Evolutionary conservation across 2,113 vertebrate species (phyloP), one percentile per base, ranked within the genome.

Genomic region (Okapia johnstoni): DNA sequence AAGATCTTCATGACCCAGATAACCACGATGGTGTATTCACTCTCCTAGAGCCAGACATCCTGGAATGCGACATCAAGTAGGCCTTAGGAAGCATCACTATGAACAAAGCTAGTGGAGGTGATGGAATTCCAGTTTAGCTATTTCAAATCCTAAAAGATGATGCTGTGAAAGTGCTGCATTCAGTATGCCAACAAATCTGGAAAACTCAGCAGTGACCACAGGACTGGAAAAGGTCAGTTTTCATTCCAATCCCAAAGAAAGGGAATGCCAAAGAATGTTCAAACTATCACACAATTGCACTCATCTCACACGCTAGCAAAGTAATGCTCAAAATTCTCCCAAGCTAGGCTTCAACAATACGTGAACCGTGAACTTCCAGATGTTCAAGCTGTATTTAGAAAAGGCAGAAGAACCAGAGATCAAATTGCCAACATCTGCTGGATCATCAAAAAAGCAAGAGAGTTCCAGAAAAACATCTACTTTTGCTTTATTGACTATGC

Each of bases 41-140:
- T 70, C 63, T 36, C 63, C 63, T 70, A 36, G 63, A 70, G n/a
- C 9, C n/a, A 36, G n/a, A n/a, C 63, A 36, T 70, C 63, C 63
- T 36, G n/a, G n/a, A 36, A 36, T 70, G 63, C 21, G 10, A 70
- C 0, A 0, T 70, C n/a, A 36, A 36, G 19, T 70, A n/a, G 63
- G 9, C n/a, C 63, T 70, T 70, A 36, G 63, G 63, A 36, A 70
- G 63, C 63, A 70, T 70, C 63, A 36, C 9, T 70, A 70, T 0
- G 0, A 70, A 70, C 17, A 21, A 70, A 36, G n/a, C n/a, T 70
- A 36, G 63, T 70, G 63, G 63, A 70, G 46, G 63, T 70, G 63
- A 70, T 70, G 17, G 63, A n/a, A 70, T 36, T 70, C 63, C 17
- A 70, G 63, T 36, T 36, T 2, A 36, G n/a, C 63, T 70, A 36